Conservation (phyloP, 2,113 vertebrate genomes). For the Fregetta grallaria region DNA sequence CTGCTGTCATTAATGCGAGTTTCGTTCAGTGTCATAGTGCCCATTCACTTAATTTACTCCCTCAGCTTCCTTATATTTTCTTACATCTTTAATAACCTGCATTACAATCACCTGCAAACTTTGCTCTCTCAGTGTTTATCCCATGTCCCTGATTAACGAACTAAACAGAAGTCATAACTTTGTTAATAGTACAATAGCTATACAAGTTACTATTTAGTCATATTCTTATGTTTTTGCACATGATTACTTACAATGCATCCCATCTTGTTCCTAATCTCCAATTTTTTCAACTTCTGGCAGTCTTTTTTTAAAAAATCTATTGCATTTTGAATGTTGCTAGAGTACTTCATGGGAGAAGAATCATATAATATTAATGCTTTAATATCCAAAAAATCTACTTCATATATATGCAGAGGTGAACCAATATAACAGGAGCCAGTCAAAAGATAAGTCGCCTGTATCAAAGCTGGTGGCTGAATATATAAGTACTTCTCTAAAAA, state of each 20-base stretch:
- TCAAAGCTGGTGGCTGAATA: background rate
- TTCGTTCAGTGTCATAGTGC: background rate
- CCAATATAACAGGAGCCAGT: background rate
- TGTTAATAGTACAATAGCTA: background rate
- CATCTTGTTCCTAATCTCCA: background rate
- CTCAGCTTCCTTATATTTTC: background rate
- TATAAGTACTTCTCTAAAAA: background rate
- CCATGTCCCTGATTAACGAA: background rate
- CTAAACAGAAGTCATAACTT: background rate
- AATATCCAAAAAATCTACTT: background rate
- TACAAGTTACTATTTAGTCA: background rate
- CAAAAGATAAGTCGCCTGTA: background rate
- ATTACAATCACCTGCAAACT: background rate
- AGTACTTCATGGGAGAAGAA: background rate
- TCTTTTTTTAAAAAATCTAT: background rate
- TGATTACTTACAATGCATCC: background rate
- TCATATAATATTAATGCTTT: background rate
- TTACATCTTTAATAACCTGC: background rate
- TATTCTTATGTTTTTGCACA: background rate
- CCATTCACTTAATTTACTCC: background rate
- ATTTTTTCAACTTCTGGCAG: background rate
- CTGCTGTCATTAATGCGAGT: background rate
- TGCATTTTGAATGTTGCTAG: background rate
- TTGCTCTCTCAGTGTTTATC: background rate
- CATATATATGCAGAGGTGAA: background rate